These are phyloP conservation scores for Acomys russatus DNA, from an alignment of 2,797 vertebrate species.

Conservation along the genomic window DNA sequence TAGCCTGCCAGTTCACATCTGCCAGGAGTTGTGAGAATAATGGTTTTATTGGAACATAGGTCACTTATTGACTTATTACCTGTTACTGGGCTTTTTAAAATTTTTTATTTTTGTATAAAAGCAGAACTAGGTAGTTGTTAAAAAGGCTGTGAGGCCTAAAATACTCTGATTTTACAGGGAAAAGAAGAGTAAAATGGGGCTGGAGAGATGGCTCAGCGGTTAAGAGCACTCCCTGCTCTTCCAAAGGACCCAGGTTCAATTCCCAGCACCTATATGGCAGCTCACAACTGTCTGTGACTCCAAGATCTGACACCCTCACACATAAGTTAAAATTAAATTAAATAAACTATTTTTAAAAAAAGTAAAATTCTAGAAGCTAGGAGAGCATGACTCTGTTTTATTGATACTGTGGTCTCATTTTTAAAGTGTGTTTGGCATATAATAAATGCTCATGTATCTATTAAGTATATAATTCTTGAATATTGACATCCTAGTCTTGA, in stretches of 20 bases:
- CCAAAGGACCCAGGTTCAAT: no score
- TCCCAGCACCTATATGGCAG: no score
- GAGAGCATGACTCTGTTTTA: constrained; percentile 13
- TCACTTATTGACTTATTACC: constrained; percentile 32
- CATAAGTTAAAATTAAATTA: no score
- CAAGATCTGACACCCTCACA: no score
- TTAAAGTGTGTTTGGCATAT: constrained; percentile 22
- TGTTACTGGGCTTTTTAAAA: neutral
- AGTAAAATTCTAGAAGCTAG: neutral
- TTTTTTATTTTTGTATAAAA: neutral
- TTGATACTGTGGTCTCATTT: neutral
- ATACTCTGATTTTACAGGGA: neutral
- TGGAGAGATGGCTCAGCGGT: no score
- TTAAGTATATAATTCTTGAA: constrained; percentile 52
- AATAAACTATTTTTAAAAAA: neutral
- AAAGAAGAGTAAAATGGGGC: neutral
- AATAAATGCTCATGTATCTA: constrained; percentile 9
- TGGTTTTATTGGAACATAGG: constrained; percentile 27
- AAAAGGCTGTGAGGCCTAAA: neutral
- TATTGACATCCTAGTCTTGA: constrained; percentile 11
- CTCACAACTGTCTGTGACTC: no score
- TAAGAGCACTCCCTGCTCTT: no score
- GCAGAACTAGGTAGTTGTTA: constrained; percentile 51
- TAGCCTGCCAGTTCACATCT: neutral
- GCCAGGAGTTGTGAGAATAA: constrained; percentile 22